Evolutionary conservation across 2,888 invertebrate species (phyloP), one percentile per base, ranked within the genome.

Genomic region (Laothoe populi): DNA sequence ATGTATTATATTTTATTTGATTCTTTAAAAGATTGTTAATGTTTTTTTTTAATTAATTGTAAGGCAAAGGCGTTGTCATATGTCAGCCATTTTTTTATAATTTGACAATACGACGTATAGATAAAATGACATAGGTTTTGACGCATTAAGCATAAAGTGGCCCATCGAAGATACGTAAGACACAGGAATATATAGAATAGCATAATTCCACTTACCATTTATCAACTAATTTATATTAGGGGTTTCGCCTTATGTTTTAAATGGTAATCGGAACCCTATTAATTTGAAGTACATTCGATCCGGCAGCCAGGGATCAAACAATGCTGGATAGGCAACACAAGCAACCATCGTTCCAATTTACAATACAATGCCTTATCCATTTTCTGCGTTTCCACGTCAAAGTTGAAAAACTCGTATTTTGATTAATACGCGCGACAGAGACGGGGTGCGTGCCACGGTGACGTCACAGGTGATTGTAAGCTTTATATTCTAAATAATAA

Each of bases 301-400:
- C 11, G 19, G 53, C 38, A 64, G 59, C 71, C 73, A 72, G 82
- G 69, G 88, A 63, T 81, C 90, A 77, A 63, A 71, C 66, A 75
- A 81, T 53, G 70, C 70, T 78, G 83, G 90, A 67, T 79, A 79
- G 76, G 77, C 83, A 86, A 84, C 87, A 67, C 79, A 79, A 76
- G 77, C 83, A 86, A 84, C 87, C 84, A 87, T 88, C 87, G 88
- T 91, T 92, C 91, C 92, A 92, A 92, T 92, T 92, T 92, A 86
- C 85, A 82, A 89, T 89, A 92, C 92, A 92, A 92, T 91, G 82
- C 90, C 91, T 90, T 92, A 92, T 91, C 92, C 92, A 92, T 91
- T 91, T 89, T 87, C 91, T 86, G 84, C 86, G 86, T 90, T 87
- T 90, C 90, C 80, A 88, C 88, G 92, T 92, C 92, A 92, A 92